Evolutionary conservation across 1,140 invertebrate genomes (phyloP).

Genomic region (Meloidogyne exigua): DNA sequence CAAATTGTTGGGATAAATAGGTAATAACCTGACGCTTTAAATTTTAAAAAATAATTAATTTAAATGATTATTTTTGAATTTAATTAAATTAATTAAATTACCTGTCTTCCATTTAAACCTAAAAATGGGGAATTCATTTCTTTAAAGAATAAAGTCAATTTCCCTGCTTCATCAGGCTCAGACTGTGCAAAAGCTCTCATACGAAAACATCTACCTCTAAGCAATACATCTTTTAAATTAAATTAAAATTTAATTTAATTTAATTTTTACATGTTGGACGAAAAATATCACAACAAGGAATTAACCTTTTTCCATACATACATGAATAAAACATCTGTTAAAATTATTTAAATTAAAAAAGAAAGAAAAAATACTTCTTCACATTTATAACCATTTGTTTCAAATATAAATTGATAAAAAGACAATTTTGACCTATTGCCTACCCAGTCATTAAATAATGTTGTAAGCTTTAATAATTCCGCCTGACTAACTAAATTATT

Average conservation of each 20-base stretch:
- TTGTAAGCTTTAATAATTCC: conserved; percentile 25
- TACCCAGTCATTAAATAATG: conserved; percentile 27
- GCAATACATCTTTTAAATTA: conserved; percentile 36
- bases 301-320: conserved; percentile 22
- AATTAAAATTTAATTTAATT: not conserved
- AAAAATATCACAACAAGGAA: conserved; percentile 41
- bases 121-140: conserved; percentile 28
- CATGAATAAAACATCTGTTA: conserved; percentile 34
- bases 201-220: conserved; percentile 47
- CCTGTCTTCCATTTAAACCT: conserved; percentile 36
- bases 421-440: conserved; percentile 13
- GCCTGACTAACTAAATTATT: conserved; percentile 12
- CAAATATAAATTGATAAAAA: conserved; percentile 43
- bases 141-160: conserved; percentile 36
- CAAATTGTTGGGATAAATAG: conserved; percentile 34
- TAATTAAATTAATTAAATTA: too few species aligned
- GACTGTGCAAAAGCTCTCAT: conserved; percentile 36
- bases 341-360: not conserved
- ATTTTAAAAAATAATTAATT: too few species aligned
- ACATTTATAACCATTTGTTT: conserved; percentile 40
- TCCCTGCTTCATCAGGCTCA: conserved; percentile 42
- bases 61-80: too few species aligned
- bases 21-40: conserved; percentile 35
- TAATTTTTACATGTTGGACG: conserved; percentile 15
- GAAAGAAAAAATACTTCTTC: conserved; percentile 36